Evolutionary conservation across 2,113 vertebrate species (phyloP).

Genomic region (Pterocles burchelli): DNA sequence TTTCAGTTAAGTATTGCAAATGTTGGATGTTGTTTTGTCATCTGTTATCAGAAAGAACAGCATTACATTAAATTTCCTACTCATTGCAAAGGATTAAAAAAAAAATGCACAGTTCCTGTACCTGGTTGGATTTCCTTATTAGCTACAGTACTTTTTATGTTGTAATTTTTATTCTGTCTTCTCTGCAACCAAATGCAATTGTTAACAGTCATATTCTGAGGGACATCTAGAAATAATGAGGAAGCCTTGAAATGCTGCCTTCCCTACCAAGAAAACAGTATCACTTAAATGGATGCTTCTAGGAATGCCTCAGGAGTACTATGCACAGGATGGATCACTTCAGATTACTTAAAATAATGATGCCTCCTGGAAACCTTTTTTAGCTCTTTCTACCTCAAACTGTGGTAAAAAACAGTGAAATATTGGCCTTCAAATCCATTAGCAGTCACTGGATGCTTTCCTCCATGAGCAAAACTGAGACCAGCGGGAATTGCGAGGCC

Average conservation of each 20-base stretch:
- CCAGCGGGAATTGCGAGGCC: neutral
- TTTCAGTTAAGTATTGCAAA: conserved; percentile 32
- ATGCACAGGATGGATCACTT: neutral
- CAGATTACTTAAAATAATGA: conserved; percentile 25
- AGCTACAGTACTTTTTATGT: neutral
- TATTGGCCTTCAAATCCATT: neutral
- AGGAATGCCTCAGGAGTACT: conserved; percentile 2
- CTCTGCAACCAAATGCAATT: neutral
- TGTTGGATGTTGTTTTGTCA: neutral
- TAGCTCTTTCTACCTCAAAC: neutral
- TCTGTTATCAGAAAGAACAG: neutral
- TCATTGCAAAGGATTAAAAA: neutral
- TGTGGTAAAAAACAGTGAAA: neutral
- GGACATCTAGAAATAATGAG: conserved; percentile 26
- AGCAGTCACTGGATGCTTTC: neutral
- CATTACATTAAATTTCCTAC: neutral
- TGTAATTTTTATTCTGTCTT: neutral
- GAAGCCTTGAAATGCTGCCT: neutral
- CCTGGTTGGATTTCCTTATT: neutral
- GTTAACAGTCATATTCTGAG: neutral
- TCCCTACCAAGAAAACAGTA: neutral
- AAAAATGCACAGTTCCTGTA: neutral
- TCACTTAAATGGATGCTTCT: conserved; percentile 22
- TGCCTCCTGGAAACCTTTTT: neutral
- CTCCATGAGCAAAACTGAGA: neutral